Percentiles rank a stretch among this genome's conserved stretches.
These are phyloP conservation scores for Falcunculus frontatus DNA, from an alignment of 2,113 vertebrate genomes.

Conservation along the genomic window DNA sequence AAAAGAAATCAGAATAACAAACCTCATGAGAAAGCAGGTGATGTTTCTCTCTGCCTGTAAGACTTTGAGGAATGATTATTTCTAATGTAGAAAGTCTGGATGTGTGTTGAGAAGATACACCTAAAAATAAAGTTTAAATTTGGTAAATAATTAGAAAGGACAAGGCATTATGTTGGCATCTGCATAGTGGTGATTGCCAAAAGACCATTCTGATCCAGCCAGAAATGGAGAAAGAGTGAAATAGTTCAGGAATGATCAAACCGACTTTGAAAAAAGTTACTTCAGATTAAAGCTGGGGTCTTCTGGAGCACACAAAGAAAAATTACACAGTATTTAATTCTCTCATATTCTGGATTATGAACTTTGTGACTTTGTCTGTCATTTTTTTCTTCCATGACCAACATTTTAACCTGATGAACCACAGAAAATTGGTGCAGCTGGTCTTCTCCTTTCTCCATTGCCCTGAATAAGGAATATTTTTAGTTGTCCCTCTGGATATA, in stretches of 20 bases:
- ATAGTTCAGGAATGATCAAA: background rate
- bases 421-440: background rate
- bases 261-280: background rate
- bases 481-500: background rate
- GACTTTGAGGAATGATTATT: slow-evolving; percentile 29
- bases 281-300: background rate
- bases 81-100: slow-evolving; percentile 24
- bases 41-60: background rate
- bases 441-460: background rate
- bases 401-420: background rate
- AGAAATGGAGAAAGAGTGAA: background rate
- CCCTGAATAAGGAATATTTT: background rate
- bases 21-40: slow-evolving; percentile 15
- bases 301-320: background rate
- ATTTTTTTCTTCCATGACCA: background rate
- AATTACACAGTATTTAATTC: background rate
- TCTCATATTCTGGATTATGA: background rate
- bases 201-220: background rate
- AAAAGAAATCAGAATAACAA: background rate
- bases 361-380: background rate
- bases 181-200: background rate
- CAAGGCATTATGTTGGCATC: background rate
- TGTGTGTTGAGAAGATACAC: background rate
- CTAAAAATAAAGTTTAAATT: slow-evolving; percentile 21
- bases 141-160: background rate